Conservation (phyloP, 2,797 vertebrate genomes). For the Macropodus opercularis region DNA sequence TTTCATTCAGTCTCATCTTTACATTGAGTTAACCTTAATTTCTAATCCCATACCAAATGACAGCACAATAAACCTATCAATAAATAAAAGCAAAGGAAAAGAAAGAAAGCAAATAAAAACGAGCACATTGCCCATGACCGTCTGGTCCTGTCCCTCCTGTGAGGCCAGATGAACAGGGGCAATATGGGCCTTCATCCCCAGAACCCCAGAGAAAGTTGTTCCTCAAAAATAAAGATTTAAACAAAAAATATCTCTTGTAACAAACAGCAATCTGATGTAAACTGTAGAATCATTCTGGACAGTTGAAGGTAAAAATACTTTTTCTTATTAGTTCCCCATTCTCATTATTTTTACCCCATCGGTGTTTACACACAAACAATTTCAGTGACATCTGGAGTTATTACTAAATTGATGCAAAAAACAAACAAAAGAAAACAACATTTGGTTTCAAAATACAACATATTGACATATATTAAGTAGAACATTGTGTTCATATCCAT, state of each 20-base stretch:
- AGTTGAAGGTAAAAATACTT: constrained; percentile 68
- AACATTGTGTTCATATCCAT: constrained; percentile 66
- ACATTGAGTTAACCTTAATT: constrained; percentile 72
- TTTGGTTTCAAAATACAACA: constrained; percentile 65
- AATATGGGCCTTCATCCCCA: constrained; percentile 60
- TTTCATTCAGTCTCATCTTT: constrained; percentile 78
- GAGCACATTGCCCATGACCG: constrained; percentile 71
- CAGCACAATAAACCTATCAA: constrained; percentile 77
- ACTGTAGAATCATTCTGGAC: constrained; percentile 73
- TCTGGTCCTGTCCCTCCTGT: constrained; percentile 82
- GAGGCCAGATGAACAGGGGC: constrained; percentile 73
- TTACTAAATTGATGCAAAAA: constrained; percentile 72
- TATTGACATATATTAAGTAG: constrained; percentile 48
- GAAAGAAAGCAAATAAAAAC: constrained; percentile 29
- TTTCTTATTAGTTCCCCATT: constrained; percentile 41
- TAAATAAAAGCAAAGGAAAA: constrained; percentile 70
- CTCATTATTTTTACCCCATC: constrained; percentile 64
- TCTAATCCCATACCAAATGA: constrained; percentile 76
- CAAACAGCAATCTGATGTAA: constrained; percentile 75
- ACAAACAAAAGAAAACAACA: constrained; percentile 45
- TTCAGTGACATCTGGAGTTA: constrained; percentile 75
- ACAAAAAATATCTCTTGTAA: constrained; percentile 73
- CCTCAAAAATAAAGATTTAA: constrained; percentile 65
- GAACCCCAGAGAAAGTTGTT: constrained; percentile 47
- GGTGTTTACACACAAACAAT: constrained; percentile 73